Conservation (phyloP, 1,140 invertebrate species). For the Sitophilus oryzae region DNA sequence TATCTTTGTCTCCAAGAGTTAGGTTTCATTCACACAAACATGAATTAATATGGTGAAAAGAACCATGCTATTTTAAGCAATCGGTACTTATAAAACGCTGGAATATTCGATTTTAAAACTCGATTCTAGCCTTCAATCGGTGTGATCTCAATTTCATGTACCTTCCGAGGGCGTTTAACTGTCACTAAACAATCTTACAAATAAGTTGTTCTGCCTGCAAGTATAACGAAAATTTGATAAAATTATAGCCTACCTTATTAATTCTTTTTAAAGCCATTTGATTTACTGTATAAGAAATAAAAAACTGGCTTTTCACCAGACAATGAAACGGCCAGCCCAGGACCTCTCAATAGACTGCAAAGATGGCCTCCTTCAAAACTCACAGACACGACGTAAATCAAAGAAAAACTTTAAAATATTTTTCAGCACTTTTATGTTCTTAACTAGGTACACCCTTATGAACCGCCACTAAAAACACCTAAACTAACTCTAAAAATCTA, state of each 20-base stretch:
- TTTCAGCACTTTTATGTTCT: constrained; percentile 12
- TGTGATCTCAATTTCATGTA: constrained; percentile 46
- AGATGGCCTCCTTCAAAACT: constrained; percentile 61
- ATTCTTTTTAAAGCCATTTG: constrained; percentile 94
- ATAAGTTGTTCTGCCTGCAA: constrained; percentile 9
- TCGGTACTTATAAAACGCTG: too few species aligned
- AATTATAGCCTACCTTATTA: constrained; percentile 77
- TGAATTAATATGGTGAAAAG: too few species aligned
- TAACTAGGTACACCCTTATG: not conserved
- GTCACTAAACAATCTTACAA: constrained; percentile 24
- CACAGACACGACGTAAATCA: constrained; percentile 53
- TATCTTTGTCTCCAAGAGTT: too few species aligned
- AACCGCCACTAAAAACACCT: constrained; percentile 20
- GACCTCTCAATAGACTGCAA: constrained; percentile 61
- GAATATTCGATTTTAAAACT: constrained; percentile 13
- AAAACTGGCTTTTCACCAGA: constrained; percentile 56
- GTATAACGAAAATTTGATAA: constrained; percentile 12
- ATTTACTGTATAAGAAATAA: constrained; percentile 51
- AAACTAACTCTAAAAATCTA: constrained; percentile 15
- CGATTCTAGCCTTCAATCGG: constrained; percentile 30
- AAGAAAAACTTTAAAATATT: constrained; percentile 34
- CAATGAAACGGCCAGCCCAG: constrained; percentile 58
- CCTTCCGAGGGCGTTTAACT: constrained; percentile 50
- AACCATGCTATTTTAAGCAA: too few species aligned
- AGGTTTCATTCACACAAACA: too few species aligned